Percentiles rank a stretch among this genome's conserved stretches.
These are phyloP conservation scores for Nematolebias whitei DNA, from an alignment of 2,113 vertebrate species.

Conservation along the genomic window DNA sequence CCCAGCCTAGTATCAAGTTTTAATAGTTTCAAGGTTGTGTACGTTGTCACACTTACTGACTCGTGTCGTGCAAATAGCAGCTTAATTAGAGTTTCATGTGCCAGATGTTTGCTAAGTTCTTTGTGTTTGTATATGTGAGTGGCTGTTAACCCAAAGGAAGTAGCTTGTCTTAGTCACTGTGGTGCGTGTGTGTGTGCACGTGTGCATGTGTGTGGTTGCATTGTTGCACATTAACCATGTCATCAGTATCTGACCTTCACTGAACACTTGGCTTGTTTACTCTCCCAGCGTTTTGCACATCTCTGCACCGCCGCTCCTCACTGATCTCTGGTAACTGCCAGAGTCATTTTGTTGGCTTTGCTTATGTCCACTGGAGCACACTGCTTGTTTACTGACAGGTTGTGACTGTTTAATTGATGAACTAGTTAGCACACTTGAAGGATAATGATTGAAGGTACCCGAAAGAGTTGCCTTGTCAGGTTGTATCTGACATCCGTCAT, in stretches of 20 bases:
- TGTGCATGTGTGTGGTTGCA: constrained; percentile 21
- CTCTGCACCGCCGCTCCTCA: constrained; percentile 35
- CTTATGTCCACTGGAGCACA: constrained; percentile 2
- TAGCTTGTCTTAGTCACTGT: constrained; percentile 36
- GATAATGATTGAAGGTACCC: too few species aligned
- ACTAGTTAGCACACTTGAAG: not conserved
- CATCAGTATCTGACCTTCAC: constrained; percentile 40
- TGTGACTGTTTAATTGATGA: not conserved
- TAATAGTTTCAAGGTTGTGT: constrained; percentile 1
- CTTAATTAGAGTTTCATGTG: constrained; percentile 39
- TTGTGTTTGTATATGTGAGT: constrained; percentile 14
- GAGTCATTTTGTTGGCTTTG: constrained; percentile 16
- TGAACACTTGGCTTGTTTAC: constrained; percentile 45
- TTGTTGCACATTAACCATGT: constrained; percentile 14
- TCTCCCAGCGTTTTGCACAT: constrained; percentile 66
- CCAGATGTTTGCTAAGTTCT: constrained; percentile 40
- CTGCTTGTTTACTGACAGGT: not conserved
- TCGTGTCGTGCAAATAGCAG: constrained; percentile 32
- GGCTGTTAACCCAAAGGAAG: constrained; percentile 17
- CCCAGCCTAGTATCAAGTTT: not conserved
- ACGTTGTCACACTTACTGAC: constrained; percentile 13
- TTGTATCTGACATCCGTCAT: too few species aligned
- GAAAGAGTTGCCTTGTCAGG: too few species aligned
- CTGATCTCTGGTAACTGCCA: constrained; percentile 24
- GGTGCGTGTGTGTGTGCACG: constrained; percentile 27